Evolutionary conservation across 2,888 invertebrate genomes (phyloP).

Genomic region (Trissolcus brochymenae): DNA sequence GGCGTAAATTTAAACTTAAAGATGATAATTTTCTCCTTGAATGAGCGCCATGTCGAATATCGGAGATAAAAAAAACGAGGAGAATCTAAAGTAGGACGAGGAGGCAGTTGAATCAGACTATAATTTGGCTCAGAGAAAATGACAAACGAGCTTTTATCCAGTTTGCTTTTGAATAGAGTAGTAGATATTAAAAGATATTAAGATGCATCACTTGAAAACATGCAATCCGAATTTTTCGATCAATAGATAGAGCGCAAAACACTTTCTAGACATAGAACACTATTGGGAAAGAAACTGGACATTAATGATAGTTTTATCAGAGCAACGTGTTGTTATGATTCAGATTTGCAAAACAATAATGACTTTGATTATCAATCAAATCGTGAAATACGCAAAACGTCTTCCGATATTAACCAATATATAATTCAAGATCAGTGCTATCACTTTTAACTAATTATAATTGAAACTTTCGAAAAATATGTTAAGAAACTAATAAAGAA

Average conservation of each 20-base stretch:
- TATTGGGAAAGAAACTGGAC: slow-evolving; percentile 31
- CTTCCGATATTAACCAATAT: too few species aligned
- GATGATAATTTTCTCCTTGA: slow-evolving; percentile 70
- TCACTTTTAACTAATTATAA: background rate
- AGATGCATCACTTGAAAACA: slow-evolving; percentile 54
- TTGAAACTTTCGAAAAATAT: background rate
- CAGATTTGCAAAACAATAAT: too few species aligned
- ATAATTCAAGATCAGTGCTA: too few species aligned
- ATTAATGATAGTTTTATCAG: slow-evolving; percentile 30
- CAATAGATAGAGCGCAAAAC: slow-evolving; percentile 30
- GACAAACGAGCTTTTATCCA: slow-evolving; percentile 61
- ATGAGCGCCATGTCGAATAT: slow-evolving; percentile 57
- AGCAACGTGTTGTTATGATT: slow-evolving; percentile 21
- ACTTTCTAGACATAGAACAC: slow-evolving; percentile 24
- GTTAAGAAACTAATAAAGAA: slow-evolving; percentile 22
- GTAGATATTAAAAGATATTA: slow-evolving; percentile 55
- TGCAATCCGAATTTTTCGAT: slow-evolving; percentile 47
- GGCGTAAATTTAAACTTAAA: slow-evolving; percentile 61
- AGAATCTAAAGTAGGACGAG: slow-evolving; percentile 24
- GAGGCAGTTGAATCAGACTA: slow-evolving; percentile 60
- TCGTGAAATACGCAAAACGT: too few species aligned
- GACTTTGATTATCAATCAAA: too few species aligned
- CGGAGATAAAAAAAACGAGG: slow-evolving; percentile 28
- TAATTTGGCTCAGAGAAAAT: slow-evolving; percentile 67
- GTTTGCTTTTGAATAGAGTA: slow-evolving; percentile 53